Evolutionary conservation across 1,140 invertebrate genomes (phyloP), one percentile per base, ranked within the genome.

Genomic region (Maconellicoccus hirsutus): DNA sequence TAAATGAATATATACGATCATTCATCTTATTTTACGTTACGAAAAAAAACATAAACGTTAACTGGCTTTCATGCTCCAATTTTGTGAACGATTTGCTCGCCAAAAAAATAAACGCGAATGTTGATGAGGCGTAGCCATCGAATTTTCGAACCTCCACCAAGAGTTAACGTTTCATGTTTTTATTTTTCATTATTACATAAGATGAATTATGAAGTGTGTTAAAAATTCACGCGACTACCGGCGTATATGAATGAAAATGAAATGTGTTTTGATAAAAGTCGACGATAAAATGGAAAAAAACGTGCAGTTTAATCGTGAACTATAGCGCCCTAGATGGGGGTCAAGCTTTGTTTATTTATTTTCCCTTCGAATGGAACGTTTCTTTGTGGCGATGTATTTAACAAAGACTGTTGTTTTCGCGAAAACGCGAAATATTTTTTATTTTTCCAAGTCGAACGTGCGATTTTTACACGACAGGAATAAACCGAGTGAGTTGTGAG

Each of bases 341-440:
- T 52, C 42, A 19, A 52, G 42, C n/a, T 52, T 52, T 52, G 42
- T 52, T 52, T 52, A 52, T 52, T 52, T 52, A 52, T 52, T 52
- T 52, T 52, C 42, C 12, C 29, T 33, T 33, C 42, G 42, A 14
- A 14, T 16, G 33, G 42, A 19, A 52, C 42, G n/a, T 16, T 52
- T 19, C 12, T 52, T 52, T 52, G 42, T 52, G 16, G 42, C 42
- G 42, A 52, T 33, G 29, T 6, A 33, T 52, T 52, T 19, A 19
- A 52, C 42, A 52, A 52, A 52, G 42, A 52, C 10, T 52, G 42
- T 6, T 38, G 33, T 38, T 38, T 38, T 38, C 33, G 6, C 33
- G 33, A 38, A 38, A 38, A 38, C 33, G 6, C 33, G 33, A 6
- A 38, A 38, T 14, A n/a, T n/a, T n/a, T n/a, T n/a, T n/a, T n/a